These are phyloP conservation scores for Xyrauchen texanus DNA, from an alignment of 2,113 vertebrate species.

Conservation along the genomic window DNA sequence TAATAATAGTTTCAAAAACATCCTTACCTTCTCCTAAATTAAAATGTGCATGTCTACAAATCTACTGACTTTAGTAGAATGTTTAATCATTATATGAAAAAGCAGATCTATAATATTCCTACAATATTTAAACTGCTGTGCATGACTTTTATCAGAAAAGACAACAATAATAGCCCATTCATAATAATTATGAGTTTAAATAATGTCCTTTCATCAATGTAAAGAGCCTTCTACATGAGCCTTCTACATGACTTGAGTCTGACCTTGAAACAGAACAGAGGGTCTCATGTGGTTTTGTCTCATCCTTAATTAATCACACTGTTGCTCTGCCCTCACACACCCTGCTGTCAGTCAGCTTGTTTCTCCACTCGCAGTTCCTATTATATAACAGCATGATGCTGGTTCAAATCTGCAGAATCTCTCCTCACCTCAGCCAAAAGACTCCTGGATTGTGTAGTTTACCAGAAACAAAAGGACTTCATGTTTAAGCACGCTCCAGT, in stretches of 20 bases:
- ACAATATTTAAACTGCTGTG: no score
- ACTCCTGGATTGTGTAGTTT: neutral
- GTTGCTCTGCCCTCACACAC: slow-evolving; percentile 35
- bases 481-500: neutral
- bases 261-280: neutral
- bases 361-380: no score
- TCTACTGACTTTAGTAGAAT: no score
- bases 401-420: neutral
- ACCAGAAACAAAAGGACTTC: neutral
- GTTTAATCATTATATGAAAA: no score
- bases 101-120: no score
- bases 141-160: no score
- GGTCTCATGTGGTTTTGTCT: slow-evolving; percentile 20
- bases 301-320: slow-evolving; percentile 44
- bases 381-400: slow-evolving; percentile 1
- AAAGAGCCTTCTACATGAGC: no score
- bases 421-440: slow-evolving; percentile 2
- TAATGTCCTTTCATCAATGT: no score
- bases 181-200: no score
- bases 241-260: no score
- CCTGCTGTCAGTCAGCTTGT: neutral
- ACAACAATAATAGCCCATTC: no score
- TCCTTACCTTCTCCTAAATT: neutral
- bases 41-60: neutral
- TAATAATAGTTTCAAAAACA: no score